These are phyloP conservation scores for Tyrannus savana DNA, from an alignment of 2,113 vertebrate species.

Conservation along the genomic window DNA sequence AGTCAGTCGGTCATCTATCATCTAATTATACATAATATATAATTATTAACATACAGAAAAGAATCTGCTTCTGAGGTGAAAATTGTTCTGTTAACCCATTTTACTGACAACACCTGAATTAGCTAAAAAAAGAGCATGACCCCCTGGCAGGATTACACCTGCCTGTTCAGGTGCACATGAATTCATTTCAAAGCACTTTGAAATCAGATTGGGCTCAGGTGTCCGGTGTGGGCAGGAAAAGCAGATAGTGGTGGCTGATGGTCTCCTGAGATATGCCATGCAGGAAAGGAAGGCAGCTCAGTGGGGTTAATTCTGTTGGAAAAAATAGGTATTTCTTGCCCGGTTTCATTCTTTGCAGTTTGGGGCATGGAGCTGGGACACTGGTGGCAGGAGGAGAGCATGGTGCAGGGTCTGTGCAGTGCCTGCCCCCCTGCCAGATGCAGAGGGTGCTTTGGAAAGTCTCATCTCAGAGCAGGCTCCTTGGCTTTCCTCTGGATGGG, in stretches of 20 bases:
- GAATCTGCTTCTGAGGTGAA: background rate
- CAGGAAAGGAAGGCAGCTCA: background rate
- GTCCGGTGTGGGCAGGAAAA: background rate
- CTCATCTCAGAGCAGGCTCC: background rate
- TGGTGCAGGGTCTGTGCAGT: background rate
- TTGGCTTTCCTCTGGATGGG: background rate
- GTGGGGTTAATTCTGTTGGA: background rate
- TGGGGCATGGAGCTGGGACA: background rate
- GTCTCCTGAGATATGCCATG: accelerated
- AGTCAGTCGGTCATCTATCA: background rate
- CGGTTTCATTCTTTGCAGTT: background rate
- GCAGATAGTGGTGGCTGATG: background rate
- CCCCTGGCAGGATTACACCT: background rate
- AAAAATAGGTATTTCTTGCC: background rate
- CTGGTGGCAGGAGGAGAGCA: background rate
- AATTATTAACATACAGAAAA: background rate
- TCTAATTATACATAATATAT: background rate
- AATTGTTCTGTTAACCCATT: background rate
- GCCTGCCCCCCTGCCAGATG: accelerated
- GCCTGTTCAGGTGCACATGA: background rate
- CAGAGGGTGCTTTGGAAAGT: background rate
- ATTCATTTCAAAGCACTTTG: background rate
- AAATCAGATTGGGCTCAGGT: background rate
- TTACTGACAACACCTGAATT: background rate
- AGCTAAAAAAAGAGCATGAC: background rate